Conservation (phyloP, 2,113 vertebrate genomes). For the mouse (Mus musculus) region DNA sequence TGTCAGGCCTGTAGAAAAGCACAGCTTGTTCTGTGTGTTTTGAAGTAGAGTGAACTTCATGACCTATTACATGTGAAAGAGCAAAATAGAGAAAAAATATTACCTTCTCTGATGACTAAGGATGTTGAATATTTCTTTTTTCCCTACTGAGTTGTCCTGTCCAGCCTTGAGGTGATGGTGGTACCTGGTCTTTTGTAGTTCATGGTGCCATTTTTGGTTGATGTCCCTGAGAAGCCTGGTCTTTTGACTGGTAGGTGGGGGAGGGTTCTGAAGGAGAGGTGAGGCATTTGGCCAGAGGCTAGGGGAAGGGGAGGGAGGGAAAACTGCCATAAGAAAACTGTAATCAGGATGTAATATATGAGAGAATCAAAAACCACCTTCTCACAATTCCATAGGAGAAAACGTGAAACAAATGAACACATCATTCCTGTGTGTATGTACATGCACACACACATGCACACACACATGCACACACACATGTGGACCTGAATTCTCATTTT, state of each 20-base stretch:
- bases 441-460: too few species aligned
- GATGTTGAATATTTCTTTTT: too few species aligned
- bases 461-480: neutral
- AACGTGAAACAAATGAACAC: neutral
- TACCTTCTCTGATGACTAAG: too few species aligned
- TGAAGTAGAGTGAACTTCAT: neutral
- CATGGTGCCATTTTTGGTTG: neutral
- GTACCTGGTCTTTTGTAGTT: neutral
- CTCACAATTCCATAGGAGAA: neutral
- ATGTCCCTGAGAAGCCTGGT: neutral
- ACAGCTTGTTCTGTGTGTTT: accelerated
- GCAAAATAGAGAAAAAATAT: neutral
- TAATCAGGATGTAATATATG: neutral
- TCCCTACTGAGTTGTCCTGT: too few species aligned
- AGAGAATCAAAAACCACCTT: neutral
- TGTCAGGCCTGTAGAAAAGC: neutral
- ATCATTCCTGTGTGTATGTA: neutral
- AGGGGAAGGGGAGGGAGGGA: neutral
- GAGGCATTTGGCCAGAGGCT: neutral
- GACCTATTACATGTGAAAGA: neutral
- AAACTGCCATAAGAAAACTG: neutral
- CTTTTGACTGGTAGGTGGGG: neutral
- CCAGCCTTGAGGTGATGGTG: too few species aligned
- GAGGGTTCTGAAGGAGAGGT: neutral
- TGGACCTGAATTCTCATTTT: neutral